Evolutionary conservation across 2,113 vertebrate genomes (phyloP), one percentile per base, ranked within the genome.

Genomic region (Scartelaos histophorus): DNA sequence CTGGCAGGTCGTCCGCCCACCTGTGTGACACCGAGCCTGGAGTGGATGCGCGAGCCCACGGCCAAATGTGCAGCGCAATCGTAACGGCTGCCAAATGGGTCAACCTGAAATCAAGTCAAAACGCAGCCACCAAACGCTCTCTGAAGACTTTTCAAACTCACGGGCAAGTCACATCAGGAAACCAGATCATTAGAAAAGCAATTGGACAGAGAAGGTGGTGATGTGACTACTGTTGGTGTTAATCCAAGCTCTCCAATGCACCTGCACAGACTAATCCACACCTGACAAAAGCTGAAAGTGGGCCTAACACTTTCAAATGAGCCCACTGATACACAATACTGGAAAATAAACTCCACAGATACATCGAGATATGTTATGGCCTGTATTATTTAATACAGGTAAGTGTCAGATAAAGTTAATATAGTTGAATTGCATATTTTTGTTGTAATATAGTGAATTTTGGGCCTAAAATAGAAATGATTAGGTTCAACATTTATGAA

Each of bases 11-110:
- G 22, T 56, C 29, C 6, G 43, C 75, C 74, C 82, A 87, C 84
- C 84, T 85, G 80, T 62, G 82, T 22, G 65, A 71, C 75, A 78
- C 49, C 11, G 60, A 66, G 71, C 43, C 54, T 56, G n/a, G 65
- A 53, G 70, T 73, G 73, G 46, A 10, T 2, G 64, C 66, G 29
- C 47, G 4, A 38, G 7, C 16, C 49, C 24, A 9, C 46, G 69
- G 76, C 79, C 71, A 21, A 66, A 66, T 25, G 22, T 13, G n/a
- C 13, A 19, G 67, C 15, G 71, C 64, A 29, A 1, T 11, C 13
- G 38, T 66, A 0, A 29, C 47, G 66, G 7, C 35, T 9, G 79
- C 71, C 79, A 72, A 87, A 74, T 61, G 68, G 35, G 25, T 38
- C 45, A 51, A 60, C 61, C 5, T 54, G 64, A 70, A 56, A 74